phyloP scores from a whole-genome alignment of 2,113 vertebrate genomes.

The Tragelaphus strepsiceros region DNA sequence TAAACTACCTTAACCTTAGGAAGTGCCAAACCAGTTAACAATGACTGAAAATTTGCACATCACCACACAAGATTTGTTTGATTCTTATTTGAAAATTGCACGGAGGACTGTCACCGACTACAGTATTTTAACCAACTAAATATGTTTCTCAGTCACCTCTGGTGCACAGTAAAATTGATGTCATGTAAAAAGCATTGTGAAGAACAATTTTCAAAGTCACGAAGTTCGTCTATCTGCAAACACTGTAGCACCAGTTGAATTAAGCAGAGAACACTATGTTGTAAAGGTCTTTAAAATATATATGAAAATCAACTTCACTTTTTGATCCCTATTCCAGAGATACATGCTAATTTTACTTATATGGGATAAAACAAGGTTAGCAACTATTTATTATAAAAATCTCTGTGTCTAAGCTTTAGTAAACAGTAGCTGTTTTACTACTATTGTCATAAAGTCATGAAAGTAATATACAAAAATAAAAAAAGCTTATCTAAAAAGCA shows the following conservation, averaged over 20 bases:
- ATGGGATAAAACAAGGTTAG: not conserved
- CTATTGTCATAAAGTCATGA: not conserved
- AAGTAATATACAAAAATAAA: not conserved
- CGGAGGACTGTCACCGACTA: conserved; percentile 61
- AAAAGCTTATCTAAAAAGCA: too few relatives aligned
- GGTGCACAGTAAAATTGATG: conserved; percentile 47
- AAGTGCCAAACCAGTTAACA: conserved; percentile 80
- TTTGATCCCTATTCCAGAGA: not conserved
- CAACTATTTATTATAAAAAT: not conserved
- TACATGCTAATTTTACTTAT: not conserved
- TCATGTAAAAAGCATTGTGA: conserved; percentile 61
- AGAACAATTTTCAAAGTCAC: conserved; percentile 75
- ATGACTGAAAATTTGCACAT: conserved; percentile 83
- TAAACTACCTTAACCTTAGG: conserved; percentile 82
- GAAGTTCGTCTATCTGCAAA: conserved; percentile 60
- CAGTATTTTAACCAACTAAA: conserved; percentile 76
- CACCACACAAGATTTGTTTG: conserved; percentile 74
- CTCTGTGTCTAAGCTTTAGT: not conserved
- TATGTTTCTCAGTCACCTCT: conserved; percentile 64
- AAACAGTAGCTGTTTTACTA: not conserved
- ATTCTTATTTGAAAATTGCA: conserved; percentile 77
- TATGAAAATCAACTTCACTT: not conserved
- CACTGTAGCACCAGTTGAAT: not conserved
- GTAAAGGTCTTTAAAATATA: not conserved
- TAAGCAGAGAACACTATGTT: not conserved